A percentile compares a stretch with the other conserved stretches of the same genome.
Conservation (phyloP, 2,888 invertebrate genomes). For the Epinotia demarniana region DNA sequence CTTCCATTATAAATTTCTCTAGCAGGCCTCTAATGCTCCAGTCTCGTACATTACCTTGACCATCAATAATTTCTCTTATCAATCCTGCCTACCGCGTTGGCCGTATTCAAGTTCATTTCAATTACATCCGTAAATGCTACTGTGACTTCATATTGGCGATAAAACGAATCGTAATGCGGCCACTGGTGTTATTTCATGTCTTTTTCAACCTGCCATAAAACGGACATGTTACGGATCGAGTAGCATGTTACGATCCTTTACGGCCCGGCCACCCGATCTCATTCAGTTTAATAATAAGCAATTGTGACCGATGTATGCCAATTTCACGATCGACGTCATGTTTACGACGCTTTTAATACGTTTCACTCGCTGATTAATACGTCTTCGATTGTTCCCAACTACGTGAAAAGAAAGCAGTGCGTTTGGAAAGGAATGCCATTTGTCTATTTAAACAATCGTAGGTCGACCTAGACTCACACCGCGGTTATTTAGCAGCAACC, state of each 20-base stretch:
- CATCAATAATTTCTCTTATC: conserved; percentile 17
- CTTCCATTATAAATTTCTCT: neutral
- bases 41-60: conserved; percentile 12
- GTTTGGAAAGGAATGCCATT: conserved; percentile 48
- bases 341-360: conserved; percentile 22
- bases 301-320: conserved; percentile 28
- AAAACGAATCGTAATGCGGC: conserved; percentile 26
- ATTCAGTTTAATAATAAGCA: conserved; percentile 57
- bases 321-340: conserved; percentile 37
- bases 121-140: conserved; percentile 24
- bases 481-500: conserved; percentile 52
- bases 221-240: conserved; percentile 16
- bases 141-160: conserved; percentile 22
- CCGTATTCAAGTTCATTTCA: conserved; percentile 18
- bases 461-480: conserved; percentile 48
- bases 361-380: conserved; percentile 42
- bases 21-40: neutral
- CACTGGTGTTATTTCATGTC: conserved; percentile 32
- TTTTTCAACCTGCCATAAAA: conserved; percentile 18
- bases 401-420: conserved; percentile 54
- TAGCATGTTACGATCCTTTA: conserved; percentile 21
- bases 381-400: conserved; percentile 35
- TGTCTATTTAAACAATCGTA: conserved; percentile 47
- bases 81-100: neutral
- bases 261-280: conserved; percentile 50